Percentiles rank a stretch among this genome's conserved stretches.
phyloP scores from a whole-genome alignment of 2,888 invertebrate species.

The Esperia sulphurella region DNA sequence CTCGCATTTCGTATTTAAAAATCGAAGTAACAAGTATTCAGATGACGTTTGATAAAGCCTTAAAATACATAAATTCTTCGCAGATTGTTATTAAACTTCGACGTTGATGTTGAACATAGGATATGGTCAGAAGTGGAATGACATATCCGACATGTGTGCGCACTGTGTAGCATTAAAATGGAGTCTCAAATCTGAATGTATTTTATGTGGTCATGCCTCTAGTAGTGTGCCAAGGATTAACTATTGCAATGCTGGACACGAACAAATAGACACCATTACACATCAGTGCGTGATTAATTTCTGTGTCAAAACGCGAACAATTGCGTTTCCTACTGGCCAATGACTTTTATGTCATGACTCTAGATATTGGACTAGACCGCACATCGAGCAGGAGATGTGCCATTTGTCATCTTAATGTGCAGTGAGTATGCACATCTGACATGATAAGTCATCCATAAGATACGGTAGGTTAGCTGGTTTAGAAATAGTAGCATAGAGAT shows the following conservation, averaged over 20 bases:
- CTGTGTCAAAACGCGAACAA: conserved; percentile 37
- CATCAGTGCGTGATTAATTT: conserved; percentile 62
- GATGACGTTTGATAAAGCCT: too few species aligned
- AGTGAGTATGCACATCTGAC: conserved; percentile 1
- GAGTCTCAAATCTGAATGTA: conserved; percentile 23
- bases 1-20: too few species aligned
- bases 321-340: conserved; percentile 24
- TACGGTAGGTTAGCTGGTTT: too few species aligned
- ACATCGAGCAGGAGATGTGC: not conserved
- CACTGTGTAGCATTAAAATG: not conserved
- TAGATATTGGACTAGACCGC: not conserved
- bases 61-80: too few species aligned
- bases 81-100: too few species aligned
- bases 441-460: too few species aligned
- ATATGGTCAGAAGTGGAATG: too few species aligned
- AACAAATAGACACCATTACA: conserved; percentile 69
- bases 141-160: not conserved
- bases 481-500: too few species aligned
- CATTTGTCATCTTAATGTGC: conserved; percentile 5
- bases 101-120: too few species aligned
- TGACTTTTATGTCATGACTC: conserved; percentile 4
- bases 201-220: conserved; percentile 63
- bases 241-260: conserved; percentile 60
- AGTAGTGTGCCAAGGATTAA: conserved; percentile 72
- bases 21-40: too few species aligned